Evolutionary conservation across 2,888 invertebrate genomes (phyloP).

Genomic region (Deilephila elpenor): DNA sequence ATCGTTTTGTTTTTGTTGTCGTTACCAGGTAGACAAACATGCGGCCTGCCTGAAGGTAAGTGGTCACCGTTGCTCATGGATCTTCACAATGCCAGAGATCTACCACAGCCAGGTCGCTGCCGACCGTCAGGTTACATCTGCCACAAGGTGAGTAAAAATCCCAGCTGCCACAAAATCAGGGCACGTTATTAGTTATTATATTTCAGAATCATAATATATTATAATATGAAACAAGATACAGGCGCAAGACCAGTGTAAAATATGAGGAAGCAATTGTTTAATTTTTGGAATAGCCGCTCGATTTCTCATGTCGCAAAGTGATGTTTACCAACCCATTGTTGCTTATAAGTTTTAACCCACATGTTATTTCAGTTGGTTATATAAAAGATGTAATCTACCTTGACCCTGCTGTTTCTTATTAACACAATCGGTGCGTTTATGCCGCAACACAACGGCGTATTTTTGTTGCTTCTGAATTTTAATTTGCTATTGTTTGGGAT

Average conservation of each 20-base stretch:
- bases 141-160: too few relatives aligned
- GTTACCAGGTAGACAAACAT: too few relatives aligned
- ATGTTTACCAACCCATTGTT: constrained; percentile 25
- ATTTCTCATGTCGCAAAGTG: constrained; percentile 18
- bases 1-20: too few relatives aligned
- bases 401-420: constrained; percentile 49
- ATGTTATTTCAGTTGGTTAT: constrained; percentile 17
- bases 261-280: constrained; percentile 19
- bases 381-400: constrained; percentile 26
- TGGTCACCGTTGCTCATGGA: too few relatives aligned
- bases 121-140: too few relatives aligned
- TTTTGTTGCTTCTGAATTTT: constrained; percentile 43
- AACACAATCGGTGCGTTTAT: constrained; percentile 33
- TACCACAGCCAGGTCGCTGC: too few relatives aligned
- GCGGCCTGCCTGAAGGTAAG: too few relatives aligned
- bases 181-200: background rate
- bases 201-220: background rate
- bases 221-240: background rate
- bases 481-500: constrained; percentile 48
- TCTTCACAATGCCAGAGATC: too few relatives aligned
- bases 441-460: background rate
- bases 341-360: constrained; percentile 4
- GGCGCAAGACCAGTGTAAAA: background rate
- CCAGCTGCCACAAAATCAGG: too few relatives aligned
- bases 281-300: constrained; percentile 13